Conservation (phyloP, 2,113 vertebrate genomes). For the Phycodurus eques region DNA sequence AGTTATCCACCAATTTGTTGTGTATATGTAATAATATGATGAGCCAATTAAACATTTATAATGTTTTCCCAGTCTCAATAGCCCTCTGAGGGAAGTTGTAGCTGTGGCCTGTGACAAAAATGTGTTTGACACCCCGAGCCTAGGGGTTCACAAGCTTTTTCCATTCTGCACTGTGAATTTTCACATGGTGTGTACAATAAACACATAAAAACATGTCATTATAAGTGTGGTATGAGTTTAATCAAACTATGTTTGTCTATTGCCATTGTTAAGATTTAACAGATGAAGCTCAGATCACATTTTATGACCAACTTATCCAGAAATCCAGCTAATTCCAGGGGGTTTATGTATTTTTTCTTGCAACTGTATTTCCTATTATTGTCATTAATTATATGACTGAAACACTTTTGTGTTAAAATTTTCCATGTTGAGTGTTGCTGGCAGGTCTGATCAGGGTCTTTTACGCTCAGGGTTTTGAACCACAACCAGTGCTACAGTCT, state of each 20-base stretch:
- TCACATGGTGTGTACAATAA: neutral
- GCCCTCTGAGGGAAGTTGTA: too few species aligned
- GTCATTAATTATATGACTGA: neutral
- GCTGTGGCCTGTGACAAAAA: too few species aligned
- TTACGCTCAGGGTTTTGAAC: slow-evolving; percentile 85
- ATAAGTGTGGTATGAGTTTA: neutral
- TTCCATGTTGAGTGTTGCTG: neutral
- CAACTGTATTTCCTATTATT: neutral
- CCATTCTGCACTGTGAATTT: neutral
- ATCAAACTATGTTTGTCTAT: neutral
- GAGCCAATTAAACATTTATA: too few species aligned
- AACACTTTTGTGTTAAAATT: neutral
- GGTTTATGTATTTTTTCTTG: neutral
- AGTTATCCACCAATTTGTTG: too few species aligned
- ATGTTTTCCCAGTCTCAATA: too few species aligned
- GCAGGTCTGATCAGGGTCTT: slow-evolving; percentile 62
- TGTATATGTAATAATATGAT: too few species aligned
- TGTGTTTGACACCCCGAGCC: too few species aligned
- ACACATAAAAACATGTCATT: neutral
- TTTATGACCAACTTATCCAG: neutral
- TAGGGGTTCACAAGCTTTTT: too few species aligned
- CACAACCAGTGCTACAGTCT: slow-evolving; percentile 79
- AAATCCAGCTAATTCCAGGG: neutral
- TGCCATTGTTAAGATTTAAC: neutral
- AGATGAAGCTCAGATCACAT: neutral